Base-by-base conservation (phyloP, 1,140 invertebrate genomes). In the Marisa cornuarietis region DNA sequence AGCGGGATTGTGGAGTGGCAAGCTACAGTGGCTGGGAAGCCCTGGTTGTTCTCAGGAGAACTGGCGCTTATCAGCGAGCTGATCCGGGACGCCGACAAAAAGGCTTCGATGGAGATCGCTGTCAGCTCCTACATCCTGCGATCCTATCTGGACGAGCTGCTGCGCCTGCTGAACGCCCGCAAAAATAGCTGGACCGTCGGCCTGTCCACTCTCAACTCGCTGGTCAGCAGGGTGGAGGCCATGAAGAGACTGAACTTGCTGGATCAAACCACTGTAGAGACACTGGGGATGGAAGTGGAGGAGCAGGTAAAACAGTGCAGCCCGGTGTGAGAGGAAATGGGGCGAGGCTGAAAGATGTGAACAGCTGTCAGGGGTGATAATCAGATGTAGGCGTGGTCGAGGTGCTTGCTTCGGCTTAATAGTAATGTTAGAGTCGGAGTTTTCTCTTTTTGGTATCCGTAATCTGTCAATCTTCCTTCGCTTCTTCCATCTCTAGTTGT, bases 31-130 rank as follows among this genome's bases (percentile, higher is more conserved):
- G 14, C 49, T 20, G n/a, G 52, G 49, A 26, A 81, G 49, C 80
- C 80, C 0, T 81, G 80, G 80, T 69, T 78, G 10, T 81, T 81
- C 61, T 81, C 80, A 49, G 80, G 80, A 24, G 26, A 65, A 52
- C 68, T 81, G 20, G 24, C 22, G 22, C 75, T 75, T 24, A 72
- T 81, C 75, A 77, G 75, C 31, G 75, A 66, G 11, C 63, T 81
- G 22, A 65, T 81, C 52, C 14, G 65, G 52, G 75, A 81, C 52
- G 76, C 63, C 52, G 52, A 51, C 6, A 81, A 81, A 58, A 69
- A 63, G n/a, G 24, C 58, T 14, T 81, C 75, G 0, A 77, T 81
- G 75, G 80, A 78, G 42, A 6, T 22, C 13, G 80, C 80, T 6
- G 80, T 81, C 18, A 63, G 6, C 54, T 62, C 58, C 69, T 51